Base-by-base conservation (phyloP, 2,888 invertebrate species). In the Criorhina ranunculi region DNA sequence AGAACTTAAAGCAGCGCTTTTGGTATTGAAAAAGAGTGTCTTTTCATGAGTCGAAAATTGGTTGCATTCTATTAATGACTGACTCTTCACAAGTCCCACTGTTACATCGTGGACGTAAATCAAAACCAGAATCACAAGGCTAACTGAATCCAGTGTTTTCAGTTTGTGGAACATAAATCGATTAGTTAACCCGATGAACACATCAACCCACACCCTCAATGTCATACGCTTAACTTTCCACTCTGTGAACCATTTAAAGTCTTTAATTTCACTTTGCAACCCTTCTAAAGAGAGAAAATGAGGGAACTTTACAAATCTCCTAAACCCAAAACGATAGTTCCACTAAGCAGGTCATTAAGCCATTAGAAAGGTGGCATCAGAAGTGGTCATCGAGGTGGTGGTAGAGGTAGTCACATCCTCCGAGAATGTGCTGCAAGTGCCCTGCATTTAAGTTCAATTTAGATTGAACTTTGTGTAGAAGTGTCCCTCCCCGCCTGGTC, bases 331-430 rank as follows among this genome's bases (percentile, higher is more conserved):
- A 77, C 66, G 24, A 59, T 49, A 49, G 64, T 79, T 75, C 51
- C 75, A 76, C 85, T 79, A 75, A 79, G 75, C 59, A 70, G 75
- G 64, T 79, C 75, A 85, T 85, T 80, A 85, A 79, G 79, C 75
- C 60, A 85, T 85, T 80, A 79, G 40, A 70, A 51, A 53, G 57
- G 46, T 55, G 12, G 66, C 12, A 11, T 15, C 55, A 59, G 42
- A 12, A n/a, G 6, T 31, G 35, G 4, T 19, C 17, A 9, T 11
- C 17, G 17, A 64, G 70, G 49, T 19, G n/a, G 11, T 37, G 49
- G 31, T 19, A 17, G 6, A 12, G 33, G 42, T 33, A 19, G 42
- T 33, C 24, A 6, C 66, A 51, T 40, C 62, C 17, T 9, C n/a
- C 2, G 15, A 33, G 59, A 82, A 46, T 66, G 24, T 4, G 24